phyloP scores from a whole-genome alignment of 1,140 invertebrate genomes.

The Bombus superbus region DNA sequence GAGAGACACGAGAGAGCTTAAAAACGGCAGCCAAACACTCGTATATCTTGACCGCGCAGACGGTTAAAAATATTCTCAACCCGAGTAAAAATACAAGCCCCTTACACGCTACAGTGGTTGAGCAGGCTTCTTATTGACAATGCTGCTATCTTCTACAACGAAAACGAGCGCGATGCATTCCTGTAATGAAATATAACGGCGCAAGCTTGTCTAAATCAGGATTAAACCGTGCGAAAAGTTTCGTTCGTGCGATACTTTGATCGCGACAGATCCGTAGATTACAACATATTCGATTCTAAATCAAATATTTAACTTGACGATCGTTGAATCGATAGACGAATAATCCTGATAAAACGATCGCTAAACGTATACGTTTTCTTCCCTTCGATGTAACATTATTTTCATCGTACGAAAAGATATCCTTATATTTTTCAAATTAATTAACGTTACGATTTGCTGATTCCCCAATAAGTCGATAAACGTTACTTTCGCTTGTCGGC shows the following conservation, averaged over 20 bases:
- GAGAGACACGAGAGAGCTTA: neutral
- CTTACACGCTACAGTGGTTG: neutral
- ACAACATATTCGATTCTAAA: too few species aligned
- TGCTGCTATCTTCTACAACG: neutral
- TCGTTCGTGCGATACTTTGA: neutral
- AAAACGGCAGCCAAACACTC: slow-evolving; percentile 16
- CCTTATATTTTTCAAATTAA: neutral
- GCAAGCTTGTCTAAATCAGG: neutral
- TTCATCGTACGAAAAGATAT: too few species aligned
- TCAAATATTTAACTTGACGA: neutral
- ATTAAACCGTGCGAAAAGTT: neutral
- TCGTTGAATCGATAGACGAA: neutral
- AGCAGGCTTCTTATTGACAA: slow-evolving; percentile 6
- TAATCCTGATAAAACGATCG: neutral
- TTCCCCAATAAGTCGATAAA: neutral
- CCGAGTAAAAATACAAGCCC: slow-evolving; percentile 6
- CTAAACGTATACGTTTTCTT: too few species aligned
- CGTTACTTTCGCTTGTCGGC: neutral
- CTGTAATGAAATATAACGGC: neutral
- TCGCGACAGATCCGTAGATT: too few species aligned
- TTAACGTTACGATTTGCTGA: neutral
- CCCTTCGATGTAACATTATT: too few species aligned
- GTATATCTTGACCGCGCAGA: neutral
- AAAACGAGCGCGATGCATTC: neutral
- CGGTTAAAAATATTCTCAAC: slow-evolving; percentile 24